Conservation (phyloP, 1,140 invertebrate species). For the Drosophila tropicalis region DNA sequence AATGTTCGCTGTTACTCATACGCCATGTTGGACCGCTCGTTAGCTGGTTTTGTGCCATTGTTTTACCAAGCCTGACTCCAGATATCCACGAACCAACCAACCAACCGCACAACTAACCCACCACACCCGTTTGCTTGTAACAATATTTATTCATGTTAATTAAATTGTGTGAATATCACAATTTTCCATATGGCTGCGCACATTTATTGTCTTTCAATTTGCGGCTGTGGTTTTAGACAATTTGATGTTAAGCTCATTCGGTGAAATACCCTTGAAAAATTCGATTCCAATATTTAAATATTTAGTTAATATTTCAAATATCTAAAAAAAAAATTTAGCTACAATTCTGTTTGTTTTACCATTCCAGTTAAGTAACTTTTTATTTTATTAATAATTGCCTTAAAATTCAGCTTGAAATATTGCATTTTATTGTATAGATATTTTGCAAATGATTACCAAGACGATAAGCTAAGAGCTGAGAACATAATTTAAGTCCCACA, state of each 20-base stretch:
- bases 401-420: too few species aligned
- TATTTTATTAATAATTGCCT: too few species aligned
- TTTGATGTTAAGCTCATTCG: constrained; percentile 7
- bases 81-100: background rate
- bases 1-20: constrained; percentile 66
- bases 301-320: too few species aligned
- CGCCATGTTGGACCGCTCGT: constrained; percentile 74
- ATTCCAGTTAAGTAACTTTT: too few species aligned
- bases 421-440: too few species aligned
- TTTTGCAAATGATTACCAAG: too few species aligned
- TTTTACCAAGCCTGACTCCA: constrained; percentile 44
- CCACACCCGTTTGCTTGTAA: constrained; percentile 51
- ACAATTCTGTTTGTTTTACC: too few species aligned
- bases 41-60: constrained; percentile 61
- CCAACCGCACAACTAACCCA: background rate
- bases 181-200: constrained; percentile 82
- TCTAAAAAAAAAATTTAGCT: too few species aligned
- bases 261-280: constrained; percentile 26
- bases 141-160: constrained; percentile 83
- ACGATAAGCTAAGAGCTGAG: too few species aligned
- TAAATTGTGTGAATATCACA: constrained; percentile 83
- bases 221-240: constrained; percentile 58
- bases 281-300: too few species aligned
- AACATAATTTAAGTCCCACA: too few species aligned
- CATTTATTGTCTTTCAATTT: constrained; percentile 83